A percentile compares a stretch with the other conserved stretches of the same genome.
Evolutionary conservation across 1,140 invertebrate genomes (phyloP).

Genomic region (Drosophila teissieri): DNA sequence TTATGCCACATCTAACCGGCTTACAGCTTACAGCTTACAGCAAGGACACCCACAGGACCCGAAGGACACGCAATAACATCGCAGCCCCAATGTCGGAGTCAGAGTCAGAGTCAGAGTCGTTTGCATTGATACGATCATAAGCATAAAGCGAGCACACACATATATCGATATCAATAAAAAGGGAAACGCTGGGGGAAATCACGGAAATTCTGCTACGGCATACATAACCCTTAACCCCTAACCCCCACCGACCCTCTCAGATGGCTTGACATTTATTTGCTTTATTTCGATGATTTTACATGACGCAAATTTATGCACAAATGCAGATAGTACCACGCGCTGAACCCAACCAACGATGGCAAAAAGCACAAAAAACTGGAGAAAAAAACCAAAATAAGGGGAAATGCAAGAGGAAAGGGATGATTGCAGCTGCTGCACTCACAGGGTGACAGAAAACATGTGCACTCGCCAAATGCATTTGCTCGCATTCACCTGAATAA

Average conservation of each 20-base stretch:
- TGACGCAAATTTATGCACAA: slow-evolving; percentile 76
- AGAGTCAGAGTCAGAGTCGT: slow-evolving; percentile 25
- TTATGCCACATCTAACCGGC: slow-evolving; percentile 51
- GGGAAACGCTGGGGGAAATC: slow-evolving; percentile 35
- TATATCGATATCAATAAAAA: slow-evolving; percentile 39
- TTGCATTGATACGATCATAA: slow-evolving; percentile 70
- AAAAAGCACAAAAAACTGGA: slow-evolving; percentile 15
- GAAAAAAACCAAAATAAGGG: background rate
- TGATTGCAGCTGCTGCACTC: slow-evolving; percentile 27
- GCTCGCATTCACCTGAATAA: background rate
- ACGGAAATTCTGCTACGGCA: slow-evolving; percentile 23
- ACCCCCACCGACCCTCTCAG: slow-evolving; percentile 10
- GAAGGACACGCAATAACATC: slow-evolving; percentile 42
- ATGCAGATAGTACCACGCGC: slow-evolving; percentile 47
- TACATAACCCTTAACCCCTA: background rate
- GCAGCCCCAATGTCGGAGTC: slow-evolving; percentile 4
- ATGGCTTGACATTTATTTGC: slow-evolving; percentile 72
- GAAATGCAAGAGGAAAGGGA: background rate
- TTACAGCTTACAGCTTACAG: slow-evolving; percentile 25
- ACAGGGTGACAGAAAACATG: slow-evolving; percentile 18
- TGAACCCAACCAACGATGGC: slow-evolving; percentile 4
- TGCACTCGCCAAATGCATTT: slow-evolving; percentile 1
- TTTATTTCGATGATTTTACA: slow-evolving; percentile 80
- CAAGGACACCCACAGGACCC: slow-evolving; percentile 22
- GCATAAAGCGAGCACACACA: slow-evolving; percentile 64